Conservation (phyloP, 2,797 vertebrate species). For the Mormyrus hasselquistii region DNA sequence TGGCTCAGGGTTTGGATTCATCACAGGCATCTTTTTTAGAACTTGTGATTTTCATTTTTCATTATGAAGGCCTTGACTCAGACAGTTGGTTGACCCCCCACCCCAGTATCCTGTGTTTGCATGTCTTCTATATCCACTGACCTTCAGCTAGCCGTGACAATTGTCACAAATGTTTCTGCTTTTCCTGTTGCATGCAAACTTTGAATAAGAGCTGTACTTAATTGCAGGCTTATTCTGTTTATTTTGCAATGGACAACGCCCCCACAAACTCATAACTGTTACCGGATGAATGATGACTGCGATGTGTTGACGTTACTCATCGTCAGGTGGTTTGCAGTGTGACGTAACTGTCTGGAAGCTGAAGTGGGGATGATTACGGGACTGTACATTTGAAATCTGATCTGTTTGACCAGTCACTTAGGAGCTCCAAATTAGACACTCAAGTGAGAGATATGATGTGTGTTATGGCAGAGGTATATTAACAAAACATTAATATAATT, state of each 20-base stretch:
- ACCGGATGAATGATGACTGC: neutral
- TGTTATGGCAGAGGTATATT: neutral
- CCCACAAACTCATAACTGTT: neutral
- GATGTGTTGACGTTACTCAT: neutral
- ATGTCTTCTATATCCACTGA: neutral
- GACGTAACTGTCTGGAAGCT: neutral
- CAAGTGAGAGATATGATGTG: neutral
- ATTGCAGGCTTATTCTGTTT: neutral
- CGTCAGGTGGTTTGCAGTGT: neutral
- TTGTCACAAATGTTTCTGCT: neutral
- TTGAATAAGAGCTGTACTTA: neutral
- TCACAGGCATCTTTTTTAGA: neutral
- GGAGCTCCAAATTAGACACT: neutral
- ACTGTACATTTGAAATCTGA: neutral
- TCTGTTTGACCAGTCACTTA: neutral
- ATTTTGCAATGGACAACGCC: neutral
- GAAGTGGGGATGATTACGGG: neutral
- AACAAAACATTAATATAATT: neutral
- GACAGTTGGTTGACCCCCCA: neutral
- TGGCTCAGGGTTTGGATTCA: neutral
- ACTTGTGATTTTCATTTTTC: neutral
- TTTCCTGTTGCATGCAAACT: neutral
- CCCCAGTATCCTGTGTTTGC: neutral
- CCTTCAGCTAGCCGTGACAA: neutral
- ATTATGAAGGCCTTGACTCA: neutral